A percentile compares a stretch with the other conserved stretches of the same genome.
These are phyloP conservation scores for Nomada fabriciana DNA, from an alignment of 2,888 invertebrate genomes.

Conservation along the genomic window DNA sequence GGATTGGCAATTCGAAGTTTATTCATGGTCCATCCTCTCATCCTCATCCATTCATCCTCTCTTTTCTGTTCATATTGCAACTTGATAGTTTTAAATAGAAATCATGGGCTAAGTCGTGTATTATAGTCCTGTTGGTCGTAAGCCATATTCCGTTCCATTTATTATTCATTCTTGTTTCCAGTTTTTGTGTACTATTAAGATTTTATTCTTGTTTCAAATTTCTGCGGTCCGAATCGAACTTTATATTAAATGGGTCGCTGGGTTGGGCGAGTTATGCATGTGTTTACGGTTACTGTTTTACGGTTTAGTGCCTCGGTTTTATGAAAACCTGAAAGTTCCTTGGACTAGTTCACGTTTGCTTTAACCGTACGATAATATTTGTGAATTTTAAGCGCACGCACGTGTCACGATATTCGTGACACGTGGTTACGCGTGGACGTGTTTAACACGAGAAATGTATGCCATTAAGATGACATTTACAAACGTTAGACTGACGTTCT, in stretches of 20 bases:
- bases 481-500: constrained; percentile 56
- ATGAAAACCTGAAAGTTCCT: constrained; percentile 8
- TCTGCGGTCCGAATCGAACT: no score
- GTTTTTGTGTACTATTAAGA: background rate
- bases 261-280: background rate
- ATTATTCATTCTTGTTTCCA: background rate
- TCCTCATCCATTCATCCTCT: no score
- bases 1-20: no score
- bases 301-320: background rate
- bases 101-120: no score
- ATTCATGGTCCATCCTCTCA: no score
- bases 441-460: constrained; percentile 53
- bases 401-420: constrained; percentile 27
- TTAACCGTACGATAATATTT: background rate
- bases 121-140: no score
- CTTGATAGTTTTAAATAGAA: no score
- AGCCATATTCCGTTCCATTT: no score
- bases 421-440: constrained; percentile 35
- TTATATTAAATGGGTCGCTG: no score
- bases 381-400: constrained; percentile 34
- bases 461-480: constrained; percentile 72
- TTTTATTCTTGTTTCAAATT: background rate
- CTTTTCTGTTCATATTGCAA: no score
- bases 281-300: background rate
- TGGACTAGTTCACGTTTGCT: background rate